Evolutionary conservation across 2,113 vertebrate species (phyloP).

Genomic region (Hippocampus guttulatus): DNA sequence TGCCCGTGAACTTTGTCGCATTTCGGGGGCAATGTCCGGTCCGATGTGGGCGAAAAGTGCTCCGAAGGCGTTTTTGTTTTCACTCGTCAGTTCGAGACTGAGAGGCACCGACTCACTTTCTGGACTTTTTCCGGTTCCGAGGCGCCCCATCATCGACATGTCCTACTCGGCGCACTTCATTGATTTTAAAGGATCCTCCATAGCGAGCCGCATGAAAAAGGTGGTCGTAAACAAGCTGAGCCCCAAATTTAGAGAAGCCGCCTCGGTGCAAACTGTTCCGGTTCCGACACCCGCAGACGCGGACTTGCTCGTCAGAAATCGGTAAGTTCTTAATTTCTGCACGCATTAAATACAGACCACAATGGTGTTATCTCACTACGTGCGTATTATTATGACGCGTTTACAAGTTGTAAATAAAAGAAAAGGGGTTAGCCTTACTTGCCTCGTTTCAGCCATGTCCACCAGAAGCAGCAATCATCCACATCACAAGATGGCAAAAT

Average conservation of each 20-base stretch:
- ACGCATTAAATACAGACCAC: conserved; percentile 14
- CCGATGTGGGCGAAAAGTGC: conserved; percentile 19
- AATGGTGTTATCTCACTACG: conserved; percentile 11
- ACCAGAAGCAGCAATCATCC: conserved; percentile 56
- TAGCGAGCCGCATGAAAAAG: conserved; percentile 85
- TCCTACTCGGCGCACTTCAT: conserved; percentile 90
- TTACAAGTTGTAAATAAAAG: conserved; percentile 52
- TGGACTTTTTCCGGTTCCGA: conserved; percentile 42
- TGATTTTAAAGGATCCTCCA: conserved; percentile 87
- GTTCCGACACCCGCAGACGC: conserved; percentile 85
- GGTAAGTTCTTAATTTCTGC: conserved; percentile 76
- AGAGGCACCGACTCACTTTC: conserved; percentile 47
- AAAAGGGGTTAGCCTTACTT: conserved; percentile 35
- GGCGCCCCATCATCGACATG: conserved; percentile 83
- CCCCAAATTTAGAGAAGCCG: conserved; percentile 83
- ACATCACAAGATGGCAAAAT: conserved; percentile 61
- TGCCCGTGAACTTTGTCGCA: conserved; percentile 69
- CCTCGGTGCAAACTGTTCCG: conserved; percentile 69
- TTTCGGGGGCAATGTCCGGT: conserved; percentile 53
- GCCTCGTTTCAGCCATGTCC: conserved; percentile 58
- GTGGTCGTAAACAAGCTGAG: conserved; percentile 84
- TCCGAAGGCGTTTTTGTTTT: conserved; percentile 20
- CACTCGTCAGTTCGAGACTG: conserved; percentile 26
- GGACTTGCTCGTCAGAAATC: conserved; percentile 88
- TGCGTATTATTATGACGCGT: conserved; percentile 1